A percentile compares a stretch with the other conserved stretches of the same genome.
Conservation (phyloP, 2,888 invertebrate species). For the Lepidocyrtinus sp. region DNA sequence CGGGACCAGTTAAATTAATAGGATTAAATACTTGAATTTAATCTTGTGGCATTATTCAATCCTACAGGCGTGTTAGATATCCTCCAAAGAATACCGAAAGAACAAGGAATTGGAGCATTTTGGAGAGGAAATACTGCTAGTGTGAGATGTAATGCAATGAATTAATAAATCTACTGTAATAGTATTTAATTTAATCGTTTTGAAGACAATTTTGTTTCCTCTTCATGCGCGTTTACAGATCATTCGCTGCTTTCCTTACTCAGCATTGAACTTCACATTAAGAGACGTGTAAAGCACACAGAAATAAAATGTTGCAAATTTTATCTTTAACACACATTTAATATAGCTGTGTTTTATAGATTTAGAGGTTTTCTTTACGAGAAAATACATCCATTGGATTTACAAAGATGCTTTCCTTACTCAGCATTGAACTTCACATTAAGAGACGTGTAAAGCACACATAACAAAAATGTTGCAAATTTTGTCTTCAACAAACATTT, state of each 20-base stretch:
- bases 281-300: constrained; percentile 57
- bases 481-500: background rate
- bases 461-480: background rate
- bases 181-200: background rate
- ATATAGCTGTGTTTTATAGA: background rate
- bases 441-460: constrained; percentile 57
- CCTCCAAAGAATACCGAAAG: constrained; percentile 46
- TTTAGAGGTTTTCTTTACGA: background rate
- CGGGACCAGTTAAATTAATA: no score
- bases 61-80: constrained; percentile 46
- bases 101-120: constrained; percentile 55
- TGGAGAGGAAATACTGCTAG: constrained; percentile 63
- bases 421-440: constrained; percentile 65
- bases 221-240: constrained; percentile 2
- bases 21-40: no score
- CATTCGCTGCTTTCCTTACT: constrained; percentile 61
- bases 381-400: background rate
- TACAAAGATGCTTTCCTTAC: constrained; percentile 56
- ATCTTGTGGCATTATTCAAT: background rate
- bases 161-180: background rate
- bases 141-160: constrained; percentile 11
- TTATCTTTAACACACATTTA: background rate
- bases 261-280: constrained; percentile 64
- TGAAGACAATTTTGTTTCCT: background rate
- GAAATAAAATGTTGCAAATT: background rate